Conservation (phyloP, 2,888 invertebrate species). For the Drosophila nr. perissopoda region DNA sequence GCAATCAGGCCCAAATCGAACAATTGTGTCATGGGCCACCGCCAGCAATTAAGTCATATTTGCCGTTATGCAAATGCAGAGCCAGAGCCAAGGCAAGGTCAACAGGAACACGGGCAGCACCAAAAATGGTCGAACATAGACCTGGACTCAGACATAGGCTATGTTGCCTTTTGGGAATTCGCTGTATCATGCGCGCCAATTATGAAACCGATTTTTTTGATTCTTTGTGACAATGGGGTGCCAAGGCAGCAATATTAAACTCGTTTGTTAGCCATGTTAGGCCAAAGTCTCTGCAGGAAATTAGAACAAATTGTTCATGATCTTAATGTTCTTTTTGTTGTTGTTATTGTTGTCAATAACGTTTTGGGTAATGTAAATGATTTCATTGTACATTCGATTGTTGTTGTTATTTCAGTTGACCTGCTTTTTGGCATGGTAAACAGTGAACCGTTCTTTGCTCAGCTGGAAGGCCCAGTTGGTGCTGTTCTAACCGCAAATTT, state of each 20-base stretch:
- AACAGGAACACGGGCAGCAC: slow-evolving; percentile 39
- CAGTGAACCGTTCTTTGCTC: slow-evolving; percentile 23
- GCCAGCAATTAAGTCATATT: slow-evolving; percentile 75
- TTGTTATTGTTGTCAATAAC: slow-evolving; percentile 28
- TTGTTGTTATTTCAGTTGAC: slow-evolving; percentile 46
- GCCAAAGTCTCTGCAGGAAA: slow-evolving; percentile 48
- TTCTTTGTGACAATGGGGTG: slow-evolving; percentile 38
- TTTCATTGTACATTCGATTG: slow-evolving; percentile 40
- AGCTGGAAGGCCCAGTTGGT: slow-evolving; percentile 44
- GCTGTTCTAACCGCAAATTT: slow-evolving; percentile 52
- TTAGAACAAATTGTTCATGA: slow-evolving; percentile 78
- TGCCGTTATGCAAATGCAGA: slow-evolving; percentile 71
- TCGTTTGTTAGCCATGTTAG: slow-evolving; percentile 43
- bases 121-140: slow-evolving; percentile 37
- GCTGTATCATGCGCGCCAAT: slow-evolving; percentile 70
- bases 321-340: slow-evolving; percentile 34
- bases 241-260: slow-evolving; percentile 19
- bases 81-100: slow-evolving; percentile 65
- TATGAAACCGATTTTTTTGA: slow-evolving; percentile 51
- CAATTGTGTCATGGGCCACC: slow-evolving; percentile 60
- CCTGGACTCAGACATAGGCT: slow-evolving; percentile 19
- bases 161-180: slow-evolving; percentile 57
- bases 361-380: slow-evolving; percentile 42
- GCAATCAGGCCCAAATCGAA: slow-evolving; percentile 67
- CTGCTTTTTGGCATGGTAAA: slow-evolving; percentile 40